phyloP scores from a whole-genome alignment of 2,797 vertebrate species.

The Poeciliopsis paucimaculata region DNA sequence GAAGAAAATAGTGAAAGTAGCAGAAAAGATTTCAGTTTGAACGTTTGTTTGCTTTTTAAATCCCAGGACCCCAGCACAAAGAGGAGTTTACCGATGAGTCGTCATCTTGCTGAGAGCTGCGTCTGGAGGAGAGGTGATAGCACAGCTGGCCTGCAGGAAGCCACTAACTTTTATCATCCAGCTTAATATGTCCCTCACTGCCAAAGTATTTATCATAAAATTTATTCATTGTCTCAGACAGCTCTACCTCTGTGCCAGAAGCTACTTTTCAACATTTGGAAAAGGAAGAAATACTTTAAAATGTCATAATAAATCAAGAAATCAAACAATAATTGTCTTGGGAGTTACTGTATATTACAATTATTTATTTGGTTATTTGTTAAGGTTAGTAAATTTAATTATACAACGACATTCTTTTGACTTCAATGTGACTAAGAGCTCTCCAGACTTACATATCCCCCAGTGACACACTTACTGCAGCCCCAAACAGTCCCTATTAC shows the following conservation, averaged over 20 bases:
- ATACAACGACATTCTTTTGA: background rate
- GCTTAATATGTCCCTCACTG: slow-evolving; percentile 49
- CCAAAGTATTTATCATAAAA: slow-evolving; percentile 52
- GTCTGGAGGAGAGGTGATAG: slow-evolving; percentile 68
- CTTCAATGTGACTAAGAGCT: background rate
- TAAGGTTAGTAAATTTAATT: background rate
- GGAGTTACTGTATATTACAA: background rate
- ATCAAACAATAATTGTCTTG: background rate
- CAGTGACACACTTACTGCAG: background rate
- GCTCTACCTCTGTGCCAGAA: slow-evolving; percentile 3
- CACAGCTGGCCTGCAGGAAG: slow-evolving; percentile 54
- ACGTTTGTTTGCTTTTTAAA: slow-evolving; percentile 11
- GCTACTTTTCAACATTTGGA: slow-evolving; percentile 4
- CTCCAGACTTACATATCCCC: background rate
- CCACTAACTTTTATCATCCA: slow-evolving; percentile 48
- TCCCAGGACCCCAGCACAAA: background rate
- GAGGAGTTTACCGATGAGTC: slow-evolving; percentile 40
- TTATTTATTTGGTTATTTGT: background rate
- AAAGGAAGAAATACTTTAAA: background rate
- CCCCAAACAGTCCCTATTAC: background rate
- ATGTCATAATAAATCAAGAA: background rate
- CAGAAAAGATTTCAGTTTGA: background rate
- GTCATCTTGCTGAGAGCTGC: slow-evolving; percentile 63
- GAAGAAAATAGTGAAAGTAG: background rate
- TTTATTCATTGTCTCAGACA: slow-evolving; percentile 28